Conservation (phyloP, 2,888 invertebrate genomes). For the Gymnosoma rotundatum region DNA sequence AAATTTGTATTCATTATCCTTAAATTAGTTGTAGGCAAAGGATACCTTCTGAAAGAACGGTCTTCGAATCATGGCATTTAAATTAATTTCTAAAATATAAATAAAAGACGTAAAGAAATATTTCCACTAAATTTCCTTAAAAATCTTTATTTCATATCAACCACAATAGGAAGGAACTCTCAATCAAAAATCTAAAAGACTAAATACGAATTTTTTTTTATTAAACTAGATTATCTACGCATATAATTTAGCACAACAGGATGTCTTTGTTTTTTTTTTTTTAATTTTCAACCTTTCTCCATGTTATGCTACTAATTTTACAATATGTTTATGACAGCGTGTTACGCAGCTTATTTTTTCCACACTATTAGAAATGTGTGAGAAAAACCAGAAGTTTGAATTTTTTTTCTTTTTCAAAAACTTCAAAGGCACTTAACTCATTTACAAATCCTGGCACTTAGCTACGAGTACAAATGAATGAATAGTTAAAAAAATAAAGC, state of each 20-base stretch:
- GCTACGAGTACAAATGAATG: constrained; percentile 20
- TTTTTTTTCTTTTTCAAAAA: constrained; percentile 42
- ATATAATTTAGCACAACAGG: constrained; percentile 52
- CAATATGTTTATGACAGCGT: constrained; percentile 57
- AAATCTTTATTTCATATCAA: neutral
- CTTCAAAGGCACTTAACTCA: constrained; percentile 55
- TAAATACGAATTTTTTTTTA: neutral
- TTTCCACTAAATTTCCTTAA: neutral
- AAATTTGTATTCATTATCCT: too few relatives aligned
- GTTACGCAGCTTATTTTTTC: constrained; percentile 4
- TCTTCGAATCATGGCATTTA: too few relatives aligned
- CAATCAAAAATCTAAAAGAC: neutral
- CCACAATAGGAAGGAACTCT: neutral
- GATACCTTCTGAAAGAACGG: too few relatives aligned
- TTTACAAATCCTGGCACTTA: constrained; percentile 57
- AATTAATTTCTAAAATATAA: too few relatives aligned
- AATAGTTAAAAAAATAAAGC: constrained; percentile 34
- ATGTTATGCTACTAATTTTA: constrained; percentile 38
- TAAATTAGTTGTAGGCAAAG: too few relatives aligned
- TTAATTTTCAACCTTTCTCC: constrained; percentile 16
- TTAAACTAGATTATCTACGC: constrained; percentile 49
- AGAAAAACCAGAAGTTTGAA: constrained; percentile 41
- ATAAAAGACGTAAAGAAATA: neutral
- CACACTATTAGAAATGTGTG: constrained; percentile 36
- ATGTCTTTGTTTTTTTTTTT: constrained; percentile 36